These are phyloP conservation scores for Drosophila leontia DNA, from an alignment of 1,140 invertebrate species.

Conservation along the genomic window DNA sequence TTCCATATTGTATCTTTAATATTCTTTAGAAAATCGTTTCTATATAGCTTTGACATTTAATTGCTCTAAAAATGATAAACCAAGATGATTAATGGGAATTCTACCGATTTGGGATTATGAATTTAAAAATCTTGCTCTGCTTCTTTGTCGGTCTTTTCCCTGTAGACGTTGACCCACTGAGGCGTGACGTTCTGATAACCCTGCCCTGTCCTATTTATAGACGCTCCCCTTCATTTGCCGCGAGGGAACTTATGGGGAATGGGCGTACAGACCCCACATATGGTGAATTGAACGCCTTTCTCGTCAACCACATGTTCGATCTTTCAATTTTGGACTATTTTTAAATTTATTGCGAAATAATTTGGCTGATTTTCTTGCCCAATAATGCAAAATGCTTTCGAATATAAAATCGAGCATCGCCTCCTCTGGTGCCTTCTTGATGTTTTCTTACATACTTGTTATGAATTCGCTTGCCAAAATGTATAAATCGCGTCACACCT, in stretches of 20 bases:
- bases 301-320: conserved; percentile 75
- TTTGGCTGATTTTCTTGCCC: conserved; percentile 53
- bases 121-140: conserved; percentile 26
- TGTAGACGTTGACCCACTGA: conserved; percentile 71
- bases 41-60: not conserved
- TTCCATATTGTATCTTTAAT: not conserved
- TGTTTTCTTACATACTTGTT: conserved; percentile 49
- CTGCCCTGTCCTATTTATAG: conserved; percentile 74
- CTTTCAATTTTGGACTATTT: conserved; percentile 54
- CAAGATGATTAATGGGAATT: not conserved
- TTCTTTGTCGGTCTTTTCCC: conserved; percentile 29
- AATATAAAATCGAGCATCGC: conserved; percentile 54
- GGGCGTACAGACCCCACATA: conserved; percentile 47
- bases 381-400: conserved; percentile 48
- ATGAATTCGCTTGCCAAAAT: conserved; percentile 67
- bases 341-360: conserved; percentile 64
- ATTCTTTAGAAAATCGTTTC: not conserved
- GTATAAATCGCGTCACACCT: conserved; percentile 65
- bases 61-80: not conserved
- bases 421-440: conserved; percentile 27
- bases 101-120: conserved; percentile 43
- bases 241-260: conserved; percentile 16
- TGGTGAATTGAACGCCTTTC: conserved; percentile 50
- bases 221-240: conserved; percentile 19
- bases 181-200: conserved; percentile 78